A percentile compares a stretch with the other conserved stretches of the same genome.
Conservation (phyloP, 2,113 vertebrate genomes). For the Upupa epops region DNA sequence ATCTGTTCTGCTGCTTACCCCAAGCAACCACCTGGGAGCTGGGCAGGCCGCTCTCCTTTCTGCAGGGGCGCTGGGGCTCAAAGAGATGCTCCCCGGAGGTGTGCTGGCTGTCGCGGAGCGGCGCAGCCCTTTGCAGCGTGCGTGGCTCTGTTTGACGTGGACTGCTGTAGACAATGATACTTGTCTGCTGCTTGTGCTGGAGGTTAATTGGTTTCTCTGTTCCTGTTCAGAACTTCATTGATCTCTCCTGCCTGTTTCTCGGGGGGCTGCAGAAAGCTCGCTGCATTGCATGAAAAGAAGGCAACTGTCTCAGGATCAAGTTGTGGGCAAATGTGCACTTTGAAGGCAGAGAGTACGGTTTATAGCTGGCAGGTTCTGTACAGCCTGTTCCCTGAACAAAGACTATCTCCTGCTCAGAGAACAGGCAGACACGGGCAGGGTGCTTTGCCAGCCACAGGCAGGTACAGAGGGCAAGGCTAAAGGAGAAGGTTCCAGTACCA, state of each 20-base stretch:
- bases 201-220: not conserved
- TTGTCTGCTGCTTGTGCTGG: rapidly evolving
- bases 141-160: rapidly evolving
- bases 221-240: not conserved
- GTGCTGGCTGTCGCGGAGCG: not conserved
- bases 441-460: not conserved
- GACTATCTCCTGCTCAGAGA: not conserved
- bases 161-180: not conserved
- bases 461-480: not conserved
- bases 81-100: not conserved
- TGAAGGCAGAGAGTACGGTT: not conserved
- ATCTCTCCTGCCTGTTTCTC: not conserved
- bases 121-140: not conserved
- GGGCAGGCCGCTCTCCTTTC: not conserved
- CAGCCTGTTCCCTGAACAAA: not conserved
- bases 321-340: not conserved
- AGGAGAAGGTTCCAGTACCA: not conserved
- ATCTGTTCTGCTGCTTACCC: not conserved
- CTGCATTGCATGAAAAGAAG: not conserved
- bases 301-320: not conserved
- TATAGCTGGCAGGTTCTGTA: not conserved
- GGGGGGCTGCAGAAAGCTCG: not conserved
- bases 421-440: not conserved
- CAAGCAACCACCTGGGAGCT: not conserved
- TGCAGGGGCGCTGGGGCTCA: not conserved